Base-by-base conservation (phyloP, 2,888 invertebrate genomes). In the Melanostoma mellinum region DNA sequence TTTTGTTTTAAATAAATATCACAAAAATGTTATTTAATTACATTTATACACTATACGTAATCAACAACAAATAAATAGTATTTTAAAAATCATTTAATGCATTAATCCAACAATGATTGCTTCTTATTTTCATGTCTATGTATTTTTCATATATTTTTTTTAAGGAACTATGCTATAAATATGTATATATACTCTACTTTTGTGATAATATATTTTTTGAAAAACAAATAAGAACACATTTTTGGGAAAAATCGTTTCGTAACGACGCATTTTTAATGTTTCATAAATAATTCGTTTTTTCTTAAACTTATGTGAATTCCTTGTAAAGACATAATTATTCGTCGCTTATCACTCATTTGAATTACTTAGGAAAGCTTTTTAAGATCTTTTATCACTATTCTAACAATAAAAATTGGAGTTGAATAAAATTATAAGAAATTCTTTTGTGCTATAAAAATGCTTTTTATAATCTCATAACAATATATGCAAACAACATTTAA, bases 161-260 rank as follows among this genome's bases (percentile, higher is more conserved):
- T 61, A 84, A 77, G 82, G 75, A 76, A 79, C 76, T 79, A 86
- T 89, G 80, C 86, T 86, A 85, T 82, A 86, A 87, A 78, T 84
- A 86, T 72, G 71, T 86, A 85, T 78, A 72, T 73, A 53, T 63
- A 46, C 40, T 76, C 50, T 63, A 74, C 36, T 42, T 73, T 65
- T 69, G 52, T 77, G 61, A 77, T 63, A 73, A 77, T 63, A 58
- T 52, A 48, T 53, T 48, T 44, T 61, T 61, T 69, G 69, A 69
- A 68, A 75, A 65, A 63, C 20, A 75, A 75, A 80, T 58, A 75
- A 82, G 82, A 82, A 82, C 77, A 82, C 77, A 77, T 77, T 73
- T 72, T 73, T 56, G 56, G 77, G 82, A 63, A 46, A 6, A 9
- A 6, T 33, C 3, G 38, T 8, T 9, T 42, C 20, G n/a, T 38